Evolutionary conservation across 2,113 vertebrate species (phyloP).

Genomic region (Nibea albiflora): DNA sequence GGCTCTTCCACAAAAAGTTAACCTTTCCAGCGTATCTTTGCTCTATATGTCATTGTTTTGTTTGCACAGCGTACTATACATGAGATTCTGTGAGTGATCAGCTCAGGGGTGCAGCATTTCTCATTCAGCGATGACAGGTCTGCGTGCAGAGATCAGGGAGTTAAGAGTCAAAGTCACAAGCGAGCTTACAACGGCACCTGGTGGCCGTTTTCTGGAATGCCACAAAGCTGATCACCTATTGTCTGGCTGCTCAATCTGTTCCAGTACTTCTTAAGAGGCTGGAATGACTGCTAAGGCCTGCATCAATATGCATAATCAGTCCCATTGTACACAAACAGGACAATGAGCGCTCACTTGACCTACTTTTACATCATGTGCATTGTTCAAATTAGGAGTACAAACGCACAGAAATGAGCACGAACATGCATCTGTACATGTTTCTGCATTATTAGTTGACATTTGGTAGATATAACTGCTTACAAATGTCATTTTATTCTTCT

Average conservation of each 20-base stretch:
- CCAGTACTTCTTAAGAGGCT: background rate
- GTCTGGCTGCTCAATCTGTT: constrained; percentile 1
- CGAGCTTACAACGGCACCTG: constrained; percentile 42
- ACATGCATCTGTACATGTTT: background rate
- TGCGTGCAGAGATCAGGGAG: constrained; percentile 38
- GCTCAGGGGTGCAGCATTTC: constrained; percentile 27
- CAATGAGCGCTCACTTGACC: background rate
- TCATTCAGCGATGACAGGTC: constrained; percentile 28
- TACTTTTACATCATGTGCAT: background rate
- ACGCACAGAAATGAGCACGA: background rate
- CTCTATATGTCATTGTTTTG: background rate
- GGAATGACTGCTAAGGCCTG: background rate
- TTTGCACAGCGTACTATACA: constrained; percentile 5
- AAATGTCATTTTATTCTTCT: background rate
- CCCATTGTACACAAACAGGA: background rate
- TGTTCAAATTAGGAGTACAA: background rate
- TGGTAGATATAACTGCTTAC: background rate
- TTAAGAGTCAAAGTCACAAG: background rate
- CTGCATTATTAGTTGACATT: background rate
- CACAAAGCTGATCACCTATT: background rate
- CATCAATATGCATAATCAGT: background rate
- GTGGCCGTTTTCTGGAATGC: constrained; percentile 1
- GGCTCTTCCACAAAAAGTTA: background rate
- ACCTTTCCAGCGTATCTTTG: background rate
- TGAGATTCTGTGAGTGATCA: constrained; percentile 5